Evolutionary conservation across 2,797 vertebrate genomes (phyloP).

Genomic region (Prionace glauca): DNA sequence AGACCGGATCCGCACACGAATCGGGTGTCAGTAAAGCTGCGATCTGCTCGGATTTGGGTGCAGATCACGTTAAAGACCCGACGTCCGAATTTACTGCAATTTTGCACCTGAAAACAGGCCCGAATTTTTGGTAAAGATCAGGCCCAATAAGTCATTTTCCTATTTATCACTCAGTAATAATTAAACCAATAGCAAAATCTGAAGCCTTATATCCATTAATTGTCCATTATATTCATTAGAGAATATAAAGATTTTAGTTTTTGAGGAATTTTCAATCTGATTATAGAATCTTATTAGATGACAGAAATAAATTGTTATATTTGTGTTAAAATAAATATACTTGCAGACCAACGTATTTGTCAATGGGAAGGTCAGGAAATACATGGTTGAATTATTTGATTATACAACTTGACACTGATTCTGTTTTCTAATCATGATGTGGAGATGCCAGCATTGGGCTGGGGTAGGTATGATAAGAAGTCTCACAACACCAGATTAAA

Average conservation of each 20-base stretch:
- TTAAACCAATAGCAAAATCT: not conserved
- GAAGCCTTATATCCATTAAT: not conserved
- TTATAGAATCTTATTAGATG: not conserved
- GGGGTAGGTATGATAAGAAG: too few relatives aligned
- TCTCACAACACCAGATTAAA: too few relatives aligned
- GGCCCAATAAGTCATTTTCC: not conserved
- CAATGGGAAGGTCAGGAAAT: not conserved
- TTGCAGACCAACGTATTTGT: not conserved
- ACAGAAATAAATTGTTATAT: not conserved
- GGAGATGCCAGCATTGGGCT: too few relatives aligned
- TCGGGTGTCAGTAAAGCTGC: too few relatives aligned
- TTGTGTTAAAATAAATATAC: not conserved
- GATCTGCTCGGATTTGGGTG: too few relatives aligned
- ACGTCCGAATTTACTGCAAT: too few relatives aligned
- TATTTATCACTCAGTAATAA: not conserved
- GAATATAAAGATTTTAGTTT: not conserved
- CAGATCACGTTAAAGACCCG: too few relatives aligned
- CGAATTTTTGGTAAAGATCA: too few relatives aligned
- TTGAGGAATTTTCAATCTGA: not conserved
- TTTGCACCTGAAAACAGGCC: too few relatives aligned
- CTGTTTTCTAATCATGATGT: not conserved
- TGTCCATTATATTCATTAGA: not conserved
- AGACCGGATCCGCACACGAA: too few relatives aligned
- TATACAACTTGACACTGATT: not conserved
- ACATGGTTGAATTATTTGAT: not conserved